Evolutionary conservation across 2,113 vertebrate species (phyloP).

Genomic region (Fulmarus glacialis): DNA sequence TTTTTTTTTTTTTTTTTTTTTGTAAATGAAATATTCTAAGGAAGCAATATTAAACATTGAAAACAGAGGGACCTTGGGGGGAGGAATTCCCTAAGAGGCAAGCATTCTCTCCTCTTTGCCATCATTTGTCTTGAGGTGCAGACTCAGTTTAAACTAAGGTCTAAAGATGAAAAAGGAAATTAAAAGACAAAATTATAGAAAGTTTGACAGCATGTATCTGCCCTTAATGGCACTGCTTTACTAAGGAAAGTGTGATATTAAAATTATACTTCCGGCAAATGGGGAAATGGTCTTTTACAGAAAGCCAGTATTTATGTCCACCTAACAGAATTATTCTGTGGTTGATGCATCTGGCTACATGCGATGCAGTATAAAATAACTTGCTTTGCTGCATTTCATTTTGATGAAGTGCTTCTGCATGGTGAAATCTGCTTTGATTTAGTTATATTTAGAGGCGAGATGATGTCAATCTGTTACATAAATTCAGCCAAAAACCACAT

Average conservation of each 20-base stretch:
- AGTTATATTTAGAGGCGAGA: slow-evolving; percentile 32
- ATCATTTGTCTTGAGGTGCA: background rate
- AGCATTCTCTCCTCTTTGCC: background rate
- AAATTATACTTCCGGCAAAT: rapidly evolving
- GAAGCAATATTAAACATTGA: background rate
- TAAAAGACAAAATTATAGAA: background rate
- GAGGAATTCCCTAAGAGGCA: background rate
- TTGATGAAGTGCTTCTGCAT: background rate
- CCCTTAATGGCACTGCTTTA: background rate
- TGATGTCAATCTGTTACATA: slow-evolving; percentile 53
- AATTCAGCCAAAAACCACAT: slow-evolving; percentile 54
- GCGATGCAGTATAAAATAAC: background rate
- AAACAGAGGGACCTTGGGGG: background rate
- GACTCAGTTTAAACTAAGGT: background rate
- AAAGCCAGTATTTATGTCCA: background rate
- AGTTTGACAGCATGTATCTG: background rate
- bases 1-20: too few species aligned
- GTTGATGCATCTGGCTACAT: background rate
- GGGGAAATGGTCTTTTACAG: background rate
- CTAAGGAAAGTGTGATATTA: background rate
- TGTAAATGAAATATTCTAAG: background rate
- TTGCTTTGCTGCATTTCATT: background rate
- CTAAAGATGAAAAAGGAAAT: background rate
- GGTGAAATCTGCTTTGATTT: slow-evolving; percentile 46
- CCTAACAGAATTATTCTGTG: background rate